Evolutionary conservation across 2,797 vertebrate genomes (phyloP).

Genomic region (Fundulus diaphanus): DNA sequence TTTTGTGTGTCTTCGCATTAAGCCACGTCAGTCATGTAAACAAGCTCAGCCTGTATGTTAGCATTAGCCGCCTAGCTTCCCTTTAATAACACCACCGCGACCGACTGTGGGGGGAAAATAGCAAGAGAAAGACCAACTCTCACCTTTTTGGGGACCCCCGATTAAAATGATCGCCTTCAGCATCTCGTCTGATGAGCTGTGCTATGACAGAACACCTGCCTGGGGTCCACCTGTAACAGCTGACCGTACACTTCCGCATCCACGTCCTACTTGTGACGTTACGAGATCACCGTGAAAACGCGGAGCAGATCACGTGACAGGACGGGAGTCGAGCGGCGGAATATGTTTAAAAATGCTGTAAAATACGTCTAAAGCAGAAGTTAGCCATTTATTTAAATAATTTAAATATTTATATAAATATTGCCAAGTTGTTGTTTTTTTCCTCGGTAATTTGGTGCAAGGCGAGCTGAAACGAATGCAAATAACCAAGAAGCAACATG

Average conservation of each 20-base stretch:
- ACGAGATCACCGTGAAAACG: constrained; percentile 11
- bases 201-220: background rate
- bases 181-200: constrained; percentile 70
- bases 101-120: background rate
- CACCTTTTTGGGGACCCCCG: constrained; percentile 95
- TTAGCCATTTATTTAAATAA: no score
- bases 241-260: constrained; percentile 16
- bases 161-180: constrained; percentile 94
- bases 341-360: background rate
- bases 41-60: constrained; percentile 29
- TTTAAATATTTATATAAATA: background rate
- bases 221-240: constrained; percentile 1
- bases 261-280: constrained; percentile 42
- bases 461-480: background rate
- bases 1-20: constrained; percentile 5
- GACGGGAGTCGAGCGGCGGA: background rate
- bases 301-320: background rate
- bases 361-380: background rate
- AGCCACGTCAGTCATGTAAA: constrained; percentile 73
- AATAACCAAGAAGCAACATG: background rate
- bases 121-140: background rate
- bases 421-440: background rate
- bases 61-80: constrained; percentile 41
- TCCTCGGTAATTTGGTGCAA: background rate
- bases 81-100: background rate